Base-by-base conservation (phyloP, 2,888 invertebrate genomes). In the Scaptomyza flava region DNA sequence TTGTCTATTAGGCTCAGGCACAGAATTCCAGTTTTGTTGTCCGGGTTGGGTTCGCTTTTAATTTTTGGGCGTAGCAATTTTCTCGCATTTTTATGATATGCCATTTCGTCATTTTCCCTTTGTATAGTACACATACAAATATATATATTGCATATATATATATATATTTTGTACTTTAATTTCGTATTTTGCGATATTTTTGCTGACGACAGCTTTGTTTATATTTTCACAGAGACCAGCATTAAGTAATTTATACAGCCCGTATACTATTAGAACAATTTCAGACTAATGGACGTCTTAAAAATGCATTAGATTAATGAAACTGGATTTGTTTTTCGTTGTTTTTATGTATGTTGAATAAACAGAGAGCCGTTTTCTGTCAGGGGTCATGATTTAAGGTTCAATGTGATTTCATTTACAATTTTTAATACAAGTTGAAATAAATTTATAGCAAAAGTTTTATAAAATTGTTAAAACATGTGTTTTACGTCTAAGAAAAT, bases 11-110 rank as follows among this genome's bases (percentile, higher is more conserved):
- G 67, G 65, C 59, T 47, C 48, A 47, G 46, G 20, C 51, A n/a
- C 59, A 58, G 68, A 2, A 11, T 69, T 52, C 46, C 45, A 11
- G 17, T 41, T 60, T 27, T 42, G 27, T 36, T 48, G 36, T 6
- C 57, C 52, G 12, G 7, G 23, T 38, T 43, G 53, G 47, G 58
- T 46, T 57, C 51, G 66, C 68, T 72, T 83, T 81, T 70, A 72
- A 85, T 87, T 84, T 83, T 68, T 74, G 87, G 82, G 77, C 77
- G 79, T 81, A 74, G 72, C 76, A 79, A 72, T 72, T 81, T 80
- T 67, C 70, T 74, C 67, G 67, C 52, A 68, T 65, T 66, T 83
- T 87, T 84, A 81, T 81, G 68, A 62, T 84, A 68, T 84, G 87
- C 75, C 67, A 77, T 71, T 86, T 70, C 62, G 67, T 69, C 79